Evolutionary conservation across 1,140 invertebrate species (phyloP).

Genomic region (Holotrichia oblita): DNA sequence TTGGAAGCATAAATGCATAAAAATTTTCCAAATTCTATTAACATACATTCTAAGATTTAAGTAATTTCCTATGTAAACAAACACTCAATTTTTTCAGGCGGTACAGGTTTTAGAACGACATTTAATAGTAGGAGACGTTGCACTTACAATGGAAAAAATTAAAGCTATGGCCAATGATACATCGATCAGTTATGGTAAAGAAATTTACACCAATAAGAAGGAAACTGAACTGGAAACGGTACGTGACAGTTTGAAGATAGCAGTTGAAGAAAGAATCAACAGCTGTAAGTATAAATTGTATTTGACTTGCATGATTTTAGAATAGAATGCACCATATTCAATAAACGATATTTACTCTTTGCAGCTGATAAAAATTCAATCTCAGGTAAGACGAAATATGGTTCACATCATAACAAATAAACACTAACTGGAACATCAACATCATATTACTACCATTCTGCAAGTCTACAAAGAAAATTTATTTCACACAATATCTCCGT

Average conservation of each 20-base stretch:
- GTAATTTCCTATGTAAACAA: no score
- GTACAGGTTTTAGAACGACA: constrained; percentile 84
- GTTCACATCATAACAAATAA: not conserved
- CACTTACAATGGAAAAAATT: constrained; percentile 82
- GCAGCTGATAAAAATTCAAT: constrained; percentile 25
- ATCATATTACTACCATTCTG: not conserved
- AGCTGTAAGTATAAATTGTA: constrained; percentile 72
- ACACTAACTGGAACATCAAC: not conserved
- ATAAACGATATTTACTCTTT: constrained; percentile 25
- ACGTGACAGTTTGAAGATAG: constrained; percentile 74
- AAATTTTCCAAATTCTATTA: no score
- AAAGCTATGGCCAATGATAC: constrained; percentile 69
- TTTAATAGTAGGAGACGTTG: constrained; percentile 75
- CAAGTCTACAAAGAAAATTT: not conserved
- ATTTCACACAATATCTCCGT: not conserved
- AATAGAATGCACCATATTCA: constrained; percentile 21
- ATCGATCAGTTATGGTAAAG: constrained; percentile 43
- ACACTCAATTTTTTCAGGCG: constrained; percentile 69
- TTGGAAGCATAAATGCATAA: no score
- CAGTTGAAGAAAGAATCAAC: constrained; percentile 73
- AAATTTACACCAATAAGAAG: constrained; percentile 53
- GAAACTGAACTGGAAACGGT: constrained; percentile 73
- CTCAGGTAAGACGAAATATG: not conserved
- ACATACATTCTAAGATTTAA: no score
- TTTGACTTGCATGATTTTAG: not conserved